A percentile compares a stretch with the other conserved stretches of the same genome.
Evolutionary conservation across 2,113 vertebrate species (phyloP).

Genomic region (Prinia subflava): DNA sequence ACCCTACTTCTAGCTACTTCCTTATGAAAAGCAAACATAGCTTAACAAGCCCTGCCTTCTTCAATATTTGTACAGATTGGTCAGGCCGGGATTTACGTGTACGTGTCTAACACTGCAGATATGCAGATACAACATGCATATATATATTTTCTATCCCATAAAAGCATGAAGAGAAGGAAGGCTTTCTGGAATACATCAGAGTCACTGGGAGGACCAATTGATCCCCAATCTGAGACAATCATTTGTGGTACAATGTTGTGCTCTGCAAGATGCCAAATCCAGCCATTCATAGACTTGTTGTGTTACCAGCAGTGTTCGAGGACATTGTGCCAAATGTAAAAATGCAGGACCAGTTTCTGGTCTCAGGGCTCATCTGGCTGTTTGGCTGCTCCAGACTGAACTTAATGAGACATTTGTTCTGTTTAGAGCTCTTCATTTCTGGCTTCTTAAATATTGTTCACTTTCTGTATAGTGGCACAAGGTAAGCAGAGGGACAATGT

Average conservation of each 20-base stretch:
- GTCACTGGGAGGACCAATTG: neutral
- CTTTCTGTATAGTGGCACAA: neutral
- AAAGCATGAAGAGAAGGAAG: neutral
- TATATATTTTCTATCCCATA: neutral
- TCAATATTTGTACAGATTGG: neutral
- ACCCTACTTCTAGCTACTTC: neutral
- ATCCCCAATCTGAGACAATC: neutral
- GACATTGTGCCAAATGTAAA: neutral
- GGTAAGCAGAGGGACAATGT: accelerated
- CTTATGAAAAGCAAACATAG: slow-evolving; percentile 2
- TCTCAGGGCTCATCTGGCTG: neutral
- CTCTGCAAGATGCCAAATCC: neutral
- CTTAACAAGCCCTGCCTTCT: neutral
- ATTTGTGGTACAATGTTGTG: neutral
- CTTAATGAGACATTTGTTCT: neutral
- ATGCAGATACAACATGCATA: neutral
- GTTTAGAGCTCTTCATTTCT: neutral
- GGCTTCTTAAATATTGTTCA: neutral
- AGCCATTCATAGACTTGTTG: neutral
- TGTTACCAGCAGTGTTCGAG: neutral
- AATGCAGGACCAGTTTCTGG: neutral
- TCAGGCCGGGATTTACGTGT: neutral
- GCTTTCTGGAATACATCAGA: neutral
- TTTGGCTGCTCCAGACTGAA: neutral
- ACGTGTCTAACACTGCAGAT: neutral